phyloP scores from a whole-genome alignment of 2,888 invertebrate genomes.

The Leptopilina syphax region DNA sequence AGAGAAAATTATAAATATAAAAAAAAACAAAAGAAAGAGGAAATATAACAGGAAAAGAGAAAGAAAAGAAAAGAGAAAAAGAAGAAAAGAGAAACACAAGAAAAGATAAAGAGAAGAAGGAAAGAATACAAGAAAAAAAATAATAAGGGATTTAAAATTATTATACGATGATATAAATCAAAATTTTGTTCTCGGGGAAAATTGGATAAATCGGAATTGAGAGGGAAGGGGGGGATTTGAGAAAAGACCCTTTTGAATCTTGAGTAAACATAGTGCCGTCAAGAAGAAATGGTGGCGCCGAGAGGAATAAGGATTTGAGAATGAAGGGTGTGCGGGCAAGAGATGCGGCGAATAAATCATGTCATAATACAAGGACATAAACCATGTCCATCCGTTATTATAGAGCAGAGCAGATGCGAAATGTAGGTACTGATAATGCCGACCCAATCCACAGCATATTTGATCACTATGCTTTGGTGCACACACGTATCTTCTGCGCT shows the following conservation, averaged over 20 bases:
- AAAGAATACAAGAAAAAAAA: no score
- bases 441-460: constrained; percentile 60
- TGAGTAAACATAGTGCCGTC: constrained; percentile 18
- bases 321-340: constrained; percentile 19
- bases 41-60: no score
- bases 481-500: constrained; percentile 50
- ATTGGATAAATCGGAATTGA: background rate
- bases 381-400: constrained; percentile 64
- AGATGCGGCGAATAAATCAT: constrained; percentile 60
- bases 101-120: no score
- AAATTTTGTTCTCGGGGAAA: background rate
- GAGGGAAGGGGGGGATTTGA: background rate
- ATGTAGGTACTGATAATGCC: constrained; percentile 65
- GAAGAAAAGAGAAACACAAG: no score
- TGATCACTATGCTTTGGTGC: constrained; percentile 49
- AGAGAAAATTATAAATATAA: no score
- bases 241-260: constrained; percentile 6
- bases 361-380: constrained; percentile 57
- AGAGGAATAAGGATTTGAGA: constrained; percentile 23
- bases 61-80: no score
- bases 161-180: background rate
- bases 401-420: constrained; percentile 63
- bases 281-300: constrained; percentile 22
- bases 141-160: background rate
- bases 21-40: no score